Conservation (phyloP, 2,113 vertebrate species). For the Tyrannus savana region DNA sequence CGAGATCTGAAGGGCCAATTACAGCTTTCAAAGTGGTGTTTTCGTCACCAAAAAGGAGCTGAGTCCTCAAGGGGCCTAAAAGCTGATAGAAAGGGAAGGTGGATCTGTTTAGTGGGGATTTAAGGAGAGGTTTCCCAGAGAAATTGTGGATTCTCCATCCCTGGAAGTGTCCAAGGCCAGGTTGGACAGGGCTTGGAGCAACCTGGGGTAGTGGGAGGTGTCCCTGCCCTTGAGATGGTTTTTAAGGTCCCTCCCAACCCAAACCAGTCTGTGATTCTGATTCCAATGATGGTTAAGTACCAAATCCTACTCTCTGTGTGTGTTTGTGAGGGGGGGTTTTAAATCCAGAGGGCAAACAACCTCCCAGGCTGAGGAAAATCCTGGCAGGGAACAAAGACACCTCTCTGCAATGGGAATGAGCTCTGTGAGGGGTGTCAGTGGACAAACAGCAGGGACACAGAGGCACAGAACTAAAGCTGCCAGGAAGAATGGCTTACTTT, state of each 20-base stretch:
- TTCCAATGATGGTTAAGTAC: not conserved
- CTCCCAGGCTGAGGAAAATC: not conserved
- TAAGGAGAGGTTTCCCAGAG: not conserved
- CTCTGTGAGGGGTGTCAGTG: not conserved
- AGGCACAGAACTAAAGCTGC: not conserved
- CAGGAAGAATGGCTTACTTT: not conserved
- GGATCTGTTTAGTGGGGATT: fast-evolving
- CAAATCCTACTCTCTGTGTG: not conserved
- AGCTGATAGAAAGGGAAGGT: not conserved
- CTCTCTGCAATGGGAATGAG: not conserved
- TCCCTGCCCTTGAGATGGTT: not conserved
- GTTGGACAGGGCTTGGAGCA: not conserved
- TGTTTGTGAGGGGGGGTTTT: not conserved
- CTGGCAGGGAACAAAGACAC: not conserved
- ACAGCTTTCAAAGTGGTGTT: not conserved
- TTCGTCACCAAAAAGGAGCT: not conserved
- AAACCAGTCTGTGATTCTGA: not conserved
- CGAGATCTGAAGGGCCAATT: not conserved
- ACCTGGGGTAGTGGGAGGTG: not conserved
- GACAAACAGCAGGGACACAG: not conserved
- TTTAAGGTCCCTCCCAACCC: not conserved
- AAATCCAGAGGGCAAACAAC: not conserved
- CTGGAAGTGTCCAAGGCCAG: not conserved
- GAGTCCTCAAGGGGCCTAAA: not conserved
- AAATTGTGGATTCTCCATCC: not conserved